Percentiles rank a stretch among this genome's conserved stretches.
Conservation (phyloP, 2,888 invertebrate genomes). For the Apoda limacodes region DNA sequence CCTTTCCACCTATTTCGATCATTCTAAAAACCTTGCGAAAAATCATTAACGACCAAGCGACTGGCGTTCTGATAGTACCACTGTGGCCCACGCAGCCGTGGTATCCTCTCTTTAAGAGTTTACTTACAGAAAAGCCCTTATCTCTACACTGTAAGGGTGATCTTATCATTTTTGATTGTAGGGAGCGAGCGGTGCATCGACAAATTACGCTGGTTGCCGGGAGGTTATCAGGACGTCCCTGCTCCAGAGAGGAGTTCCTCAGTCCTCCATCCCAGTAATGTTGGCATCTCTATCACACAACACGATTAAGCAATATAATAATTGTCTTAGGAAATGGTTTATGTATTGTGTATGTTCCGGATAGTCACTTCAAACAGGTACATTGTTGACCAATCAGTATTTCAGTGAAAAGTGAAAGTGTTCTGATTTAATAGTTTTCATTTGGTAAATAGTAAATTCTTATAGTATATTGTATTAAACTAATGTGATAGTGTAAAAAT, state of each 20-base stretch:
- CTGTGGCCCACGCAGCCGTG: constrained; percentile 21
- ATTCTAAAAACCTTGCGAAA: constrained; percentile 18
- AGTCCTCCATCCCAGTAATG: constrained; percentile 7
- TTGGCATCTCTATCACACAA: constrained; percentile 9
- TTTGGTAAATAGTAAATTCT: no score
- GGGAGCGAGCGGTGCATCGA: constrained; percentile 2
- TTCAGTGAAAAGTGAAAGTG: no score
- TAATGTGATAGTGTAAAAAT: no score
- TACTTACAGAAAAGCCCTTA: constrained; percentile 8
- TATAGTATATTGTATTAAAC: no score
- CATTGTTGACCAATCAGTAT: no score
- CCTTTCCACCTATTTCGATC: constrained; percentile 19
- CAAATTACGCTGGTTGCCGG: no score
- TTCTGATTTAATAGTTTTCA: no score
- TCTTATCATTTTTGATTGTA: constrained; percentile 9
- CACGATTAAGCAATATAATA: constrained; percentile 11
- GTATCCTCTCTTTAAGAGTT: constrained; percentile 14
- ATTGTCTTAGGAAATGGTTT: constrained; percentile 4
- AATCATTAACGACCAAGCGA: constrained; percentile 17
- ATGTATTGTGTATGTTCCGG: no score
- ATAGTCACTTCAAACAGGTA: no score
- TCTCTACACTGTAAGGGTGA: constrained; percentile 5
- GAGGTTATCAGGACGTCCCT: constrained; percentile 10
- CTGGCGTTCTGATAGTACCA: constrained; percentile 19
- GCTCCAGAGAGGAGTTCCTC: constrained; percentile 1